Base-by-base conservation (phyloP, 2,888 invertebrate genomes). In the Linnaemya tessellans region DNA sequence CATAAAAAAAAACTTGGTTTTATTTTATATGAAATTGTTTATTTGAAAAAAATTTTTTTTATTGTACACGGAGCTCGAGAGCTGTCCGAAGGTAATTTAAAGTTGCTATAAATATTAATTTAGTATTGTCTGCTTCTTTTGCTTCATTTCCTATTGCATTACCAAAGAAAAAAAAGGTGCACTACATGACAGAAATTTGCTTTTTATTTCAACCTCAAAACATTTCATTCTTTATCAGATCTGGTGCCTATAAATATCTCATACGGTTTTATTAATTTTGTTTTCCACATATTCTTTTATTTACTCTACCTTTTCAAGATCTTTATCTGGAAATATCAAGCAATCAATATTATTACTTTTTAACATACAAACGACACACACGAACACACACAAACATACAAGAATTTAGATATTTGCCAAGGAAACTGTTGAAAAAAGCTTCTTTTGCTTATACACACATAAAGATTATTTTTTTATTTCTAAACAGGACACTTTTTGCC, bases 401-500 rank as follows among this genome's bases (percentile, higher is more conserved):
- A 30, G 30, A 30, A 30, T n/a, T n/a, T n/a, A n/a, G 5, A 30
- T 30, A 43, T 30, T 58, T 58, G 58, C 30, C 18, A 7, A 38
- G 22, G 10, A 46, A 43, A 18, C 49, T 73, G 18, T 60, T 25
- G 18, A 10, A 56, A 41, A 25, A 30, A 1, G 10, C 9, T 20
- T 60, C 13, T 54, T 54, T 0, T 13, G n/a, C 62, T 13, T 20
- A 41, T 3, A 70, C 10, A n/a, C 35, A 58, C 25, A 41, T 25
- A 38, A 38, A 38, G 10, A 9, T 38, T 38, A 38, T 38, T 30
- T 30, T n/a, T 38, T 10, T 41, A 11, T 49, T 81, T 71, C 58
- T 80, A 82, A 70, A 85, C 75, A 60, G 80, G 58, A 85, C 75
- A 82, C 79, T 77, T 85, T 81, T 81, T 85, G 78, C 78, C 78